Conservation (phyloP, 2,888 invertebrate species). For the Dioctria linearis region DNA sequence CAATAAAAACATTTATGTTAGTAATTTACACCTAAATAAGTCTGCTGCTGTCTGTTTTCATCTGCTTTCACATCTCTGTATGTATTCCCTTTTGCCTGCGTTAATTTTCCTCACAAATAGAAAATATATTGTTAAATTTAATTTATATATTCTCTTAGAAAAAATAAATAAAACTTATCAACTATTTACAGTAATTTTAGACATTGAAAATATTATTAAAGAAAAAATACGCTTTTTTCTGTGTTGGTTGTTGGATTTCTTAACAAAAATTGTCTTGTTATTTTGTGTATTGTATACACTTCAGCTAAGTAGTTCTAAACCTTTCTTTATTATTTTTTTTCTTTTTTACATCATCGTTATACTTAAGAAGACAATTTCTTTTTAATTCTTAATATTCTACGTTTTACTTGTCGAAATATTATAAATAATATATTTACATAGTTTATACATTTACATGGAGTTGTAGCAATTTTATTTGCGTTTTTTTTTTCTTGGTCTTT, state of each 20-base stretch:
- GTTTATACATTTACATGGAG: conserved; percentile 42
- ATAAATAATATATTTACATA: conserved; percentile 16
- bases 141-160: conserved; percentile 23
- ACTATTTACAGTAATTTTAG: conserved; percentile 52
- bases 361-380: conserved; percentile 4
- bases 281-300: too few species aligned
- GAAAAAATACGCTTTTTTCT: conserved; percentile 28
- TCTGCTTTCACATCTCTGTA: conserved; percentile 6
- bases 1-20: conserved; percentile 54
- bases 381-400: conserved; percentile 8
- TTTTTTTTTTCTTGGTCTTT: conserved; percentile 42
- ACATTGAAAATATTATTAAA: conserved; percentile 38
- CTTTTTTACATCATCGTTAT: conserved; percentile 37
- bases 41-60: not conserved
- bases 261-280: conserved; percentile 1
- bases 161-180: conserved; percentile 53
- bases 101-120: conserved; percentile 13
- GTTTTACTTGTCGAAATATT: conserved; percentile 16
- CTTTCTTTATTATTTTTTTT: not conserved
- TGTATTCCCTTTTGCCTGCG: too few species aligned
- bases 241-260: conserved; percentile 17
- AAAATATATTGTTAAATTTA: conserved; percentile 52
- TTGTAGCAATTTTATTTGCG: conserved; percentile 19
- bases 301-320: too few species aligned
- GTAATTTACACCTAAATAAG: not conserved